These are phyloP conservation scores for Drosophila pseudoananassae DNA, from an alignment of 1,140 invertebrate species.

Conservation along the genomic window DNA sequence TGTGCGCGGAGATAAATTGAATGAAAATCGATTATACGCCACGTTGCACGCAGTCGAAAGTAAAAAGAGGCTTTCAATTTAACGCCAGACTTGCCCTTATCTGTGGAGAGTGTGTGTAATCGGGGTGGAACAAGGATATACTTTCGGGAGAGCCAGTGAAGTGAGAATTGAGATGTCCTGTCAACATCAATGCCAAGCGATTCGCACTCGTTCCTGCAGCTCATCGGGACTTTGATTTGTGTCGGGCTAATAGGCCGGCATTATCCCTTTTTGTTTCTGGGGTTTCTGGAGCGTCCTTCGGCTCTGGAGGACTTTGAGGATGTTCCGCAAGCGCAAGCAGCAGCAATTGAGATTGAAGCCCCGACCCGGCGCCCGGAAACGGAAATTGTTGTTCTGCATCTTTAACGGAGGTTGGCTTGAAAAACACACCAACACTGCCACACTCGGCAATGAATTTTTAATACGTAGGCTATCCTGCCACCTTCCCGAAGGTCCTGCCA, in stretches of 20 bases:
- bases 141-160: background rate
- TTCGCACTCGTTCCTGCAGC: slow-evolving; percentile 10
- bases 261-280: slow-evolving; percentile 3
- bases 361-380: slow-evolving; percentile 61
- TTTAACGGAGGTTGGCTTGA: slow-evolving; percentile 71
- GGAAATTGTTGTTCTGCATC: slow-evolving; percentile 80
- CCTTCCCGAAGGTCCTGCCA: background rate
- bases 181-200: slow-evolving; percentile 36
- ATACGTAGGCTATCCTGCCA: slow-evolving; percentile 35
- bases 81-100: slow-evolving; percentile 61
- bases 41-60: slow-evolving; percentile 61
- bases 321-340: slow-evolving; percentile 53
- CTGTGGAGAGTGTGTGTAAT: slow-evolving; percentile 12
- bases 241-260: slow-evolving; percentile 24
- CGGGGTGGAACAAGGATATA: slow-evolving; percentile 5
- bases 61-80: slow-evolving; percentile 62
- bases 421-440: slow-evolving; percentile 18
- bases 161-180: slow-evolving; percentile 57
- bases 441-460: slow-evolving; percentile 69
- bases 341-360: slow-evolving; percentile 62
- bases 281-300: background rate
- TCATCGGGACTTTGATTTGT: slow-evolving; percentile 32
- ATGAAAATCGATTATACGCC: slow-evolving; percentile 79
- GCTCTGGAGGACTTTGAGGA: slow-evolving; percentile 4
- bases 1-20: slow-evolving; percentile 25